phyloP scores from a whole-genome alignment of 2,888 invertebrate genomes.

The Chymomyza fuscimana region DNA sequence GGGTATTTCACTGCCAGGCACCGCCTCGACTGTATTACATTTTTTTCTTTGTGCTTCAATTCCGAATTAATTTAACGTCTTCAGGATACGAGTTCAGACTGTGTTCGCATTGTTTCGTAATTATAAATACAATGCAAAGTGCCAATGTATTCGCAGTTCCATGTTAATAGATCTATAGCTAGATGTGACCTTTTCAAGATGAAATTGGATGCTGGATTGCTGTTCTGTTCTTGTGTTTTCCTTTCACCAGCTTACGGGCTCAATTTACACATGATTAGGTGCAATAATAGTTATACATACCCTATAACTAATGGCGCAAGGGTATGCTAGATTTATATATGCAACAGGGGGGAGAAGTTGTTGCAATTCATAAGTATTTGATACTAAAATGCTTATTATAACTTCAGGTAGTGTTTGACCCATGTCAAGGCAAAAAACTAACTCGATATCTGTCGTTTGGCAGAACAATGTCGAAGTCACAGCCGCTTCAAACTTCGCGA shows the following conservation, averaged over 20 bases:
- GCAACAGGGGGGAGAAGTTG: no score
- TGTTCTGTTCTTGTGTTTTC: background rate
- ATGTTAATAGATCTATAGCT: constrained; percentile 52
- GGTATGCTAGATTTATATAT: no score
- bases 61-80: background rate
- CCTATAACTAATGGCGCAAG: constrained; percentile 31
- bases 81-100: background rate
- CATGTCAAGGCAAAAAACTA: no score
- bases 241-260: constrained; percentile 36
- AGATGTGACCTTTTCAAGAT: constrained; percentile 44
- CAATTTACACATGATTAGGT: constrained; percentile 65
- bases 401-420: no score
- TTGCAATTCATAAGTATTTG: no score
- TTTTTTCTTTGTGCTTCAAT: background rate
- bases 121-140: constrained; percentile 69
- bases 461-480: no score
- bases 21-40: no score
- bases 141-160: constrained; percentile 51
- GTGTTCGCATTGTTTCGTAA: constrained; percentile 56
- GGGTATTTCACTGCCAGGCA: no score
- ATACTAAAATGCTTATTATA: no score
- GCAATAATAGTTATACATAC: constrained; percentile 58
- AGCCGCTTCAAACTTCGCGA: no score
- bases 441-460: no score
- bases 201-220: constrained; percentile 59